Percentiles rank a stretch among this genome's conserved stretches.
Conservation (phyloP, 2,888 invertebrate species). For the Tenthredo scrophulariae region DNA sequence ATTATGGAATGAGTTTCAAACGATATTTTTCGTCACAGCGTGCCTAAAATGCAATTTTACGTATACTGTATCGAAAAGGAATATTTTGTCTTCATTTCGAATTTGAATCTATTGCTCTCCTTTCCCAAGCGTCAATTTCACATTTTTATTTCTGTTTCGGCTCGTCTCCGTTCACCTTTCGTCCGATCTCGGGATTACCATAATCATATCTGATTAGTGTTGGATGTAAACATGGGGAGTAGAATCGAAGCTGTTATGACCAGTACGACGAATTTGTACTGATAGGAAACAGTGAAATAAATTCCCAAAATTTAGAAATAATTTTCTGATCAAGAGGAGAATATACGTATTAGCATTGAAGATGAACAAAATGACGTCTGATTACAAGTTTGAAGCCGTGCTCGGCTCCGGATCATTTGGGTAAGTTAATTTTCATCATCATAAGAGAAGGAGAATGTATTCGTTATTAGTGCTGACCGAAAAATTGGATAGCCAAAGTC, state of each 20-base stretch:
- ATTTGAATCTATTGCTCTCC: background rate
- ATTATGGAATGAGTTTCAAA: too few relatives aligned
- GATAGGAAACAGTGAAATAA: background rate
- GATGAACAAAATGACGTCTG: constrained; percentile 31
- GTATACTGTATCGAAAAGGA: too few relatives aligned
- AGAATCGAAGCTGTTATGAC: background rate
- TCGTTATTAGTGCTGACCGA: background rate
- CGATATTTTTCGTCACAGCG: too few relatives aligned
- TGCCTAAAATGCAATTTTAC: too few relatives aligned
- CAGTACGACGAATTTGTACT: background rate
- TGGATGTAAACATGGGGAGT: background rate
- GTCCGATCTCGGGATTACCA: background rate
- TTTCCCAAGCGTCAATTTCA: background rate
- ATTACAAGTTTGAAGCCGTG: constrained; percentile 64
- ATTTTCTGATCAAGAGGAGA: background rate
- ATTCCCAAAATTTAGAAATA: background rate
- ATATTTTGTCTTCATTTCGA: too few relatives aligned
- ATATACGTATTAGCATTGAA: background rate
- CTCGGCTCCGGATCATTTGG: constrained; percentile 70
- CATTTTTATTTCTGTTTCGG: background rate
- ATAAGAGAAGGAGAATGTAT: background rate
- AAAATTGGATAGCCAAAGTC: background rate
- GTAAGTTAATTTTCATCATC: constrained; percentile 59
- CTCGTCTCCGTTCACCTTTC: background rate
- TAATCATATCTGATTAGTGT: background rate